A percentile compares a stretch with the other conserved stretches of the same genome.
Evolutionary conservation across 2,888 invertebrate species (phyloP).

Genomic region (Eupsilia transversa): DNA sequence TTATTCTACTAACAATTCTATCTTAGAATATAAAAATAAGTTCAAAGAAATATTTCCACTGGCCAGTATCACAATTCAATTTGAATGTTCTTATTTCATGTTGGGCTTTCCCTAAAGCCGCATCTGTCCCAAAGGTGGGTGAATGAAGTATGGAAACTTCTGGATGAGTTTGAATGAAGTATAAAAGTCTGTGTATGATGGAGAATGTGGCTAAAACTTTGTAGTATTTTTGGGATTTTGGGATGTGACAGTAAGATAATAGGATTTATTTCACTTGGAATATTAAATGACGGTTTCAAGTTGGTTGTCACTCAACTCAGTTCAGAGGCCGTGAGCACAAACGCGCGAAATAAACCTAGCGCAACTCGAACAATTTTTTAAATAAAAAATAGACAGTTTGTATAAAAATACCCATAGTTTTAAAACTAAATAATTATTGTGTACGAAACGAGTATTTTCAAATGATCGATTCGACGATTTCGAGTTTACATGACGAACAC

Average conservation of each 20-base stretch:
- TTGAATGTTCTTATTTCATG: conserved; percentile 66
- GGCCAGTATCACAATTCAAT: conserved; percentile 69
- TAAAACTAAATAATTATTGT: neutral
- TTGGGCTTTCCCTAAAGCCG: neutral
- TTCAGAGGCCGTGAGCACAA: neutral
- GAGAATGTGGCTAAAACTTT: conserved; percentile 13
- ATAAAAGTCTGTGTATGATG: neutral
- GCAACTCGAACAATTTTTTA: neutral
- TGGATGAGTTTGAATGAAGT: conserved; percentile 11
- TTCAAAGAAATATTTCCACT: conserved; percentile 62
- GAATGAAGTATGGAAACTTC: conserved; percentile 23
- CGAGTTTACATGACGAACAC: neutral
- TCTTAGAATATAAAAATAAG: neutral
- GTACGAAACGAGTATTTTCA: neutral
- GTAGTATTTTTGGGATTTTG: conserved; percentile 25
- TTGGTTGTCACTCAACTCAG: neutral
- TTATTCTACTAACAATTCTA: neutral
- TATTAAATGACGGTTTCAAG: neutral
- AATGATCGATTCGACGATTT: too few species aligned
- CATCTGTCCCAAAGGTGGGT: conserved; percentile 25
- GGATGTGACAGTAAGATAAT: neutral
- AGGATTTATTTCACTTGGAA: neutral
- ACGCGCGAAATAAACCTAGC: neutral
- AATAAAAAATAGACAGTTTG: too few species aligned
- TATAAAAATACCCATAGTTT: too few species aligned